Evolutionary conservation across 2,797 vertebrate species (phyloP).

Genomic region (Rhyacichthys aspro): DNA sequence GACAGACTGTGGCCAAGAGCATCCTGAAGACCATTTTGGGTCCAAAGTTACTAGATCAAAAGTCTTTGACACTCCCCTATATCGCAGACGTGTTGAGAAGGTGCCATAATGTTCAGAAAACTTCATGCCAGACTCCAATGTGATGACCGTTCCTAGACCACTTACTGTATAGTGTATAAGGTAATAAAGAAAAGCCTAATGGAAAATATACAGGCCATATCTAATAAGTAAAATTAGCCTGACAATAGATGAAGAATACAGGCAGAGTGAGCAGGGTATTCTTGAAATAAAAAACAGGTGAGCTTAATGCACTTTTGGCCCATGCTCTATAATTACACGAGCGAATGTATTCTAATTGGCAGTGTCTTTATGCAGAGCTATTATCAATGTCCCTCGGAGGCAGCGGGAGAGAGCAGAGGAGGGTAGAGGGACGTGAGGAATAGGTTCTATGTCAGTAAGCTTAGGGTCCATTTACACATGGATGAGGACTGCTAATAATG

Average conservation of each 20-base stretch:
- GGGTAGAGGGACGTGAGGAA: constrained; percentile 36
- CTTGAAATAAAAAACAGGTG: constrained; percentile 60
- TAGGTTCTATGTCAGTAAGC: constrained; percentile 61
- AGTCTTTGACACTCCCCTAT: constrained; percentile 24
- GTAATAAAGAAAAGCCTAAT: constrained; percentile 30
- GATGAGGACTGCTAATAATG: constrained; percentile 61
- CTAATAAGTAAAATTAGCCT: constrained; percentile 31
- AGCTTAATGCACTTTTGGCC: constrained; percentile 67
- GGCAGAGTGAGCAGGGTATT: constrained; percentile 17
- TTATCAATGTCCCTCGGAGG: constrained; percentile 80
- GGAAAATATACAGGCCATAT: constrained; percentile 15
- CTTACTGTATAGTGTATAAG: constrained; percentile 7
- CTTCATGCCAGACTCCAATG: constrained; percentile 1
- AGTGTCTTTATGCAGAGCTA: constrained; percentile 79
- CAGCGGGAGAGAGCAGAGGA: constrained; percentile 43
- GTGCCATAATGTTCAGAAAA: constrained; percentile 21
- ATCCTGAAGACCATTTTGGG: constrained; percentile 45
- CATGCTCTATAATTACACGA: constrained; percentile 73
- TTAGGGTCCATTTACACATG: constrained; percentile 67
- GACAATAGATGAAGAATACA: constrained; percentile 16
- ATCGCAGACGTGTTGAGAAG: constrained; percentile 6
- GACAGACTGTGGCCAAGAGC: constrained; percentile 54
- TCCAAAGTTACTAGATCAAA: constrained; percentile 47
- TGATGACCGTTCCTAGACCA: constrained; percentile 18
- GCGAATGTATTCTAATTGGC: constrained; percentile 78